Evolutionary conservation across 2,113 vertebrate genomes (phyloP).

Genomic region (Saccopteryx bilineata): DNA sequence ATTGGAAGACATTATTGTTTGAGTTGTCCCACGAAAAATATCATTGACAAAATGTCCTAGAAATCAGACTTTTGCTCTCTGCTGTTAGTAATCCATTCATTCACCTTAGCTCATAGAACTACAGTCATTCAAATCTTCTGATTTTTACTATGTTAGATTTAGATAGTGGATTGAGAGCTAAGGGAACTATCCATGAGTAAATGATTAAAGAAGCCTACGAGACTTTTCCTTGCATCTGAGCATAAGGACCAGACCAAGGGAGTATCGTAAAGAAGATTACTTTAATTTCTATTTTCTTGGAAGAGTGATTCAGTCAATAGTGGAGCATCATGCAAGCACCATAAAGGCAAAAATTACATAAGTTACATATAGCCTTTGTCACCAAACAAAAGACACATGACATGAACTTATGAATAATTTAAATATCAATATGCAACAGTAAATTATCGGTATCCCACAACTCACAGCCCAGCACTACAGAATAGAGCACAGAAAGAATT

Average conservation of each 20-base stretch:
- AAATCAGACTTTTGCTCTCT: not conserved
- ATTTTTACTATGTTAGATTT: not conserved
- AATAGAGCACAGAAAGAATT: not conserved
- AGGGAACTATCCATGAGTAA: not conserved
- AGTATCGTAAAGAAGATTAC: not conserved
- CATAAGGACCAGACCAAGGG: not conserved
- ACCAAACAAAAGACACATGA: not conserved
- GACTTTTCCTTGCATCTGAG: not conserved
- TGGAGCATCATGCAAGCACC: not conserved
- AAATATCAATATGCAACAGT: not conserved
- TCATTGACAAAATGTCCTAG: constrained; percentile 3
- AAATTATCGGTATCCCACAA: not conserved
- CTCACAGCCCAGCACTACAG: not conserved
- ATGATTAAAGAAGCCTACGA: not conserved
- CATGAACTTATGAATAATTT: not conserved
- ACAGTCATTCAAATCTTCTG: not conserved
- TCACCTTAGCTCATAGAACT: not conserved
- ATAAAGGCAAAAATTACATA: not conserved
- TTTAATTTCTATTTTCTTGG: not conserved
- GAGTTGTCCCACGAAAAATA: not conserved
- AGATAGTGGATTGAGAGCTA: not conserved
- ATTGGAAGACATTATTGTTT: not conserved
- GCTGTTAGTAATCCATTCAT: not conserved
- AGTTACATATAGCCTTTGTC: not conserved
- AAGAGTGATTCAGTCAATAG: not conserved